Conservation (phyloP, 2,888 invertebrate species). For the Drosophila prostipennis region DNA sequence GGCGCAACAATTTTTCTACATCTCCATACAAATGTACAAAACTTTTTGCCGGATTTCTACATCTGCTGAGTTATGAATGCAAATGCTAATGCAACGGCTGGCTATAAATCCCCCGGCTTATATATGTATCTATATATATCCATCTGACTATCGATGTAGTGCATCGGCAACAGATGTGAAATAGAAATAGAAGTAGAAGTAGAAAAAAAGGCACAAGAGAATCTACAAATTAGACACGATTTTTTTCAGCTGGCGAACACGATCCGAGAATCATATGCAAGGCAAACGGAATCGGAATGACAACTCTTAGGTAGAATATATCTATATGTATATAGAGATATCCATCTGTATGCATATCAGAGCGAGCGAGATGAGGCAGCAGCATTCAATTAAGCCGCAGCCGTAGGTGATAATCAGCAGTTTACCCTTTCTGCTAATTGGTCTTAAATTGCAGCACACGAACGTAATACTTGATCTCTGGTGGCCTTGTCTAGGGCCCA, state of each 20-base stretch:
- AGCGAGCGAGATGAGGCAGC: conserved; percentile 30
- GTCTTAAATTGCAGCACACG: conserved; percentile 53
- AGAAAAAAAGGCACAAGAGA: conserved; percentile 37
- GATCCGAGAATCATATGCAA: conserved; percentile 51
- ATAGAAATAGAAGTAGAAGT: conserved; percentile 21
- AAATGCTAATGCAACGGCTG: conserved; percentile 68
- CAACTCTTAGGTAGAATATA: conserved; percentile 46
- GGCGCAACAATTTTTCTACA: conserved; percentile 65
- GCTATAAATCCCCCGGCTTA: conserved; percentile 11
- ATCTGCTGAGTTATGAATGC: conserved; percentile 79
- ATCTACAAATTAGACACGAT: conserved; percentile 72
- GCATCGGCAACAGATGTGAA: conserved; percentile 63
- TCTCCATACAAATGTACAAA: conserved; percentile 27
- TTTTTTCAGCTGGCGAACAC: conserved; percentile 60
- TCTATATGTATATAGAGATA: conserved; percentile 3
- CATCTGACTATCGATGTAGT: conserved; percentile 73
- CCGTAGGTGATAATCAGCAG: conserved; percentile 59
- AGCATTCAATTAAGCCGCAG: conserved; percentile 41
- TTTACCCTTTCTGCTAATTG: conserved; percentile 74
- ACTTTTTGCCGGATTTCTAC: conserved; percentile 37
- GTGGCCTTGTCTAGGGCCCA: conserved; percentile 67
- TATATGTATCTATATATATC: conserved; percentile 40
- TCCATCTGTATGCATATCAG: conserved; percentile 31
- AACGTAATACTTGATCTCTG: neutral
- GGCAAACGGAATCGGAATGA: conserved; percentile 44